A percentile compares a stretch with the other conserved stretches of the same genome.
Conservation (phyloP, 2,113 vertebrate genomes). For the Passer montanus region DNA sequence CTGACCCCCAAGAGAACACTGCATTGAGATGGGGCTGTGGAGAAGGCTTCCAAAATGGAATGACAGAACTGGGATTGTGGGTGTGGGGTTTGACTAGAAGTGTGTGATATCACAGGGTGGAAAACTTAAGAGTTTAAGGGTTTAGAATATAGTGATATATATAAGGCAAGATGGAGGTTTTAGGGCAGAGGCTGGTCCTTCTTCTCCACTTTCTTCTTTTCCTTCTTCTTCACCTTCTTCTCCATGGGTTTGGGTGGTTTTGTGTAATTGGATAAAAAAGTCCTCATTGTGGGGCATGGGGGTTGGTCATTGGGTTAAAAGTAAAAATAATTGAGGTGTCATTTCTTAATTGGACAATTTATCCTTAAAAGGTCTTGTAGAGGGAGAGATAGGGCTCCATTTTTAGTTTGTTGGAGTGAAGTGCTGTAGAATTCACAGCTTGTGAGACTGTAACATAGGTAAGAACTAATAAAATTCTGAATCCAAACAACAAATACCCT, state of each 20-base stretch:
- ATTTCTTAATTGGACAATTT: not conserved
- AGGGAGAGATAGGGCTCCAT: not conserved
- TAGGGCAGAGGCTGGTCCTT: not conserved
- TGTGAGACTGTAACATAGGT: not conserved
- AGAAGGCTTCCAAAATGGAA: not conserved
- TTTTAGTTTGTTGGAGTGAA: not conserved
- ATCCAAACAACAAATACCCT: not conserved
- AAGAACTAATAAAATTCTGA: not conserved
- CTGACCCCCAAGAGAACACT: not conserved
- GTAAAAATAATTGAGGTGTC: not conserved
- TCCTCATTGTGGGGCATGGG: accelerated
- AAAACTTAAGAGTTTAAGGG: not conserved
- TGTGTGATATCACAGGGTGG: not conserved
- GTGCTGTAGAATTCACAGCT: not conserved
- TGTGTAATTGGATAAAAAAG: not conserved
- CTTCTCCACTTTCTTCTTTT: too few relatives aligned
- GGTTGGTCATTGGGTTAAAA: not conserved
- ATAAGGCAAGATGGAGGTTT: not conserved
- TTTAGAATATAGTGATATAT: not conserved
- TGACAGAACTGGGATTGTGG: not conserved
- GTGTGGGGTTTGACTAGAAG: not conserved
- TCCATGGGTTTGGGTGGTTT: not conserved
- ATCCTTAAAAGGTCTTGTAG: not conserved
- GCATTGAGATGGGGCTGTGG: not conserved
- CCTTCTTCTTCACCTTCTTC: not conserved